Conservation (phyloP, 1,140 invertebrate species). For the Polypedilum vanderplanki region DNA sequence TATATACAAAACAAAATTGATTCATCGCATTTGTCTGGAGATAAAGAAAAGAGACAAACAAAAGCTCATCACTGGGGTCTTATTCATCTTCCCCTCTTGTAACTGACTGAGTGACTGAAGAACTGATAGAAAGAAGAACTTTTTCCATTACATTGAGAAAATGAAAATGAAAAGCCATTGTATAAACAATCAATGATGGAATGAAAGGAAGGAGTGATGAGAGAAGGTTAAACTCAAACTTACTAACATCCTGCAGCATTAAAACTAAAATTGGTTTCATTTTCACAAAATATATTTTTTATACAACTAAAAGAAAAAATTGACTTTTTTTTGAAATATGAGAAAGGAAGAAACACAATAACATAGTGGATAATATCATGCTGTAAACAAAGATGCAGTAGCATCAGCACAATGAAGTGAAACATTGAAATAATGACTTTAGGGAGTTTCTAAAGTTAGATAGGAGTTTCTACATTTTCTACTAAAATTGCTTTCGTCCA, state of each 20-base stretch:
- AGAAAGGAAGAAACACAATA: background rate
- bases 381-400: background rate
- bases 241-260: background rate
- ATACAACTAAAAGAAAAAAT: background rate
- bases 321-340: constrained; percentile 13
- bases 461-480: background rate
- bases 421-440: background rate
- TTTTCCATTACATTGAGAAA: constrained; percentile 19
- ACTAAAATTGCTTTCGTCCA: background rate
- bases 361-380: constrained; percentile 12
- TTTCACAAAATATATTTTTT: background rate
- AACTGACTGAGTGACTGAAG: background rate
- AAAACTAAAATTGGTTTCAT: constrained; percentile 13
- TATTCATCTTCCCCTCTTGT: too few relatives aligned
- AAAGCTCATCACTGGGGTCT: too few relatives aligned
- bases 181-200: constrained; percentile 19
- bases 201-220: background rate
- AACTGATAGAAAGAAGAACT: background rate
- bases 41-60: too few relatives aligned
- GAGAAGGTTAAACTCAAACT: constrained; percentile 5
- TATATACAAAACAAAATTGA: too few relatives aligned
- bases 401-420: constrained; percentile 8
- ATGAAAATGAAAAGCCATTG: constrained; percentile 18
- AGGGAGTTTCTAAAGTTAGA: background rate
- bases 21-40: too few relatives aligned